Evolutionary conservation across 2,888 invertebrate species (phyloP).

Genomic region (Scrobipalpa costella): DNA sequence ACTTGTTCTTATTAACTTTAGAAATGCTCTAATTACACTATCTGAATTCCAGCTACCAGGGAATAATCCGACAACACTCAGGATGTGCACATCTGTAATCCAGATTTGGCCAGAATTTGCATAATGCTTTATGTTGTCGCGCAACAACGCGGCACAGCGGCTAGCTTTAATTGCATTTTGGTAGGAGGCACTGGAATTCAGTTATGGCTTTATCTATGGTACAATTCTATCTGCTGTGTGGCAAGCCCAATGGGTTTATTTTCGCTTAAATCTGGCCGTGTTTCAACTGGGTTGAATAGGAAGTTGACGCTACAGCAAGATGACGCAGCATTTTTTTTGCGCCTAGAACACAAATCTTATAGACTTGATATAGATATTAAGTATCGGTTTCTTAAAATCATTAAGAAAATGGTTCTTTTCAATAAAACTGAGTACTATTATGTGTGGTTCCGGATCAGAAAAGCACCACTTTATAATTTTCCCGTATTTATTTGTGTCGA

Average conservation of each 20-base stretch:
- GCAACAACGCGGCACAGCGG: constrained; percentile 56
- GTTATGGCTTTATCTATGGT: constrained; percentile 53
- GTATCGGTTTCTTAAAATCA: too few relatives aligned
- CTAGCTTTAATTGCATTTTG: constrained; percentile 71
- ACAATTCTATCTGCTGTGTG: neutral
- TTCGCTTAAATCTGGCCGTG: neutral
- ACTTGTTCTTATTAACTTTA: too few relatives aligned
- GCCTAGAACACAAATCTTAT: too few relatives aligned
- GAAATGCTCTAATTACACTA: neutral
- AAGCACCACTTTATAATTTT: too few relatives aligned
- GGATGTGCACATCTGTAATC: constrained; percentile 59
- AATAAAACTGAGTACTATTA: too few relatives aligned
- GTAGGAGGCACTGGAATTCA: constrained; percentile 48
- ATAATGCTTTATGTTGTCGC: constrained; percentile 69
- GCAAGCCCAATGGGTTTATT: neutral
- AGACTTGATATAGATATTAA: too few relatives aligned
- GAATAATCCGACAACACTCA: constrained; percentile 25
- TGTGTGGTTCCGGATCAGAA: too few relatives aligned
- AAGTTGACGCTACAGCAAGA: too few relatives aligned
- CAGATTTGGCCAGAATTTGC: constrained; percentile 64
- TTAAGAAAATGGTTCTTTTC: too few relatives aligned
- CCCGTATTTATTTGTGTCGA: too few relatives aligned
- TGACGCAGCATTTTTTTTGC: too few relatives aligned
- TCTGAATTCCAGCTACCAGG: neutral
- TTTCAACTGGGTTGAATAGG: too few relatives aligned